phyloP scores from a whole-genome alignment of 1,140 invertebrate species.

The Ceratosolen solmsi region DNA sequence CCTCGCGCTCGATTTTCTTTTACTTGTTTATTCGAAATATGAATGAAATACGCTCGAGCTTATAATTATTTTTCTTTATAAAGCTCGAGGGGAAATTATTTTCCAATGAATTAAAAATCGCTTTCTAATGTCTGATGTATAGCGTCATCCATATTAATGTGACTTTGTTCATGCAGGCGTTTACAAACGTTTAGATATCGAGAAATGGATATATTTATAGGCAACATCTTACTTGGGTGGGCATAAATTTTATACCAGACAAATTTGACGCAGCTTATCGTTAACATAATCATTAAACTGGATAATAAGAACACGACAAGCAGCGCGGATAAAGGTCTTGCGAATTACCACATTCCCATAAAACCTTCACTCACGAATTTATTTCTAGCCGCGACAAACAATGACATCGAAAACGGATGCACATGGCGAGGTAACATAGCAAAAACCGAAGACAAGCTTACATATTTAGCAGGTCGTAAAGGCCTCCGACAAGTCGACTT shows the following conservation, averaged over 20 bases:
- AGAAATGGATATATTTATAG: no score
- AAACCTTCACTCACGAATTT: slow-evolving; percentile 14
- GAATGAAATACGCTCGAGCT: background rate
- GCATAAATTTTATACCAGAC: slow-evolving; percentile 3
- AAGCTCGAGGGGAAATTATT: background rate
- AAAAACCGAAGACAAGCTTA: background rate
- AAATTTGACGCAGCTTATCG: slow-evolving; percentile 16
- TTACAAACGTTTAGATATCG: background rate
- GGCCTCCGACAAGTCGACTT: background rate
- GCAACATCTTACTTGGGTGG: background rate
- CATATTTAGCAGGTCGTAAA: slow-evolving; percentile 3
- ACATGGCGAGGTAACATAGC: background rate
- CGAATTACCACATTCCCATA: slow-evolving; percentile 12
- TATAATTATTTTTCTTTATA: no score
- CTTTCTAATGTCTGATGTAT: no score
- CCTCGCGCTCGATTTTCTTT: background rate
- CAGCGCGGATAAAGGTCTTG: background rate
- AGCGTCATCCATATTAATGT: no score
- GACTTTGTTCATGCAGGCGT: background rate
- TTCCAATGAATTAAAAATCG: no score
- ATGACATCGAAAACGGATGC: slow-evolving; percentile 25
- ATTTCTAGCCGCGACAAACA: slow-evolving; percentile 9
- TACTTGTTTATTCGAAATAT: background rate
- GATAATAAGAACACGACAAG: slow-evolving; percentile 22
- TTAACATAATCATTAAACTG: background rate